Evolutionary conservation across 2,888 invertebrate species (phyloP).

Genomic region (Habroteleia sp.): DNA sequence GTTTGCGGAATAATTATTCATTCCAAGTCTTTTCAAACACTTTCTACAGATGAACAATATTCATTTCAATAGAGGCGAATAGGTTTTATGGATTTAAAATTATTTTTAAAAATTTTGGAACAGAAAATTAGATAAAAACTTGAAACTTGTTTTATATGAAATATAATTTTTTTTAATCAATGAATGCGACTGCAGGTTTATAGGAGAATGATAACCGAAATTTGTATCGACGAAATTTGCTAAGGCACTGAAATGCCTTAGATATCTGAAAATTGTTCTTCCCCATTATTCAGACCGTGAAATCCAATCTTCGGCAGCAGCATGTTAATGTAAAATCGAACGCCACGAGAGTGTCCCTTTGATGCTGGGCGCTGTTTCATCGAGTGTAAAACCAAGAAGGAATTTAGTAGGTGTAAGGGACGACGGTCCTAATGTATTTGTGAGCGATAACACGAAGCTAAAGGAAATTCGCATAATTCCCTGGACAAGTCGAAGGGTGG

Average conservation of each 20-base stretch:
- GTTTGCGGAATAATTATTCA: no score
- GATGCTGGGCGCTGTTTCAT: slow-evolving; percentile 55
- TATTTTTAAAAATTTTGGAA: no score
- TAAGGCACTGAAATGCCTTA: slow-evolving; percentile 9
- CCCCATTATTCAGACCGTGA: slow-evolving; percentile 57
- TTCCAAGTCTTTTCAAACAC: no score
- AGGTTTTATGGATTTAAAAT: no score
- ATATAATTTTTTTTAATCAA: no score
- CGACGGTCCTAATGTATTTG: slow-evolving; percentile 53
- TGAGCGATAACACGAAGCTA: slow-evolving; percentile 57
- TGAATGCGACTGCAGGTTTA: neutral
- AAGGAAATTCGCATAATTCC: slow-evolving; percentile 59
- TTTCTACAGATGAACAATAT: no score
- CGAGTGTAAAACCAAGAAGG: slow-evolving; percentile 62
- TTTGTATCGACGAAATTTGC: slow-evolving; percentile 5
- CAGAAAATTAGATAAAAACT: no score
- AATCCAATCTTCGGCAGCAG: slow-evolving; percentile 54
- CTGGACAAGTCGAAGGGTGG: slow-evolving; percentile 50
- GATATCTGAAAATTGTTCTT: slow-evolving; percentile 48
- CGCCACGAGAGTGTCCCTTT: slow-evolving; percentile 54
- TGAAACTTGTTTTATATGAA: no score
- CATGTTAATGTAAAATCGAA: slow-evolving; percentile 62
- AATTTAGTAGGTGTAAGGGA: slow-evolving; percentile 56
- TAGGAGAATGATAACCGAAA: slow-evolving; percentile 6
- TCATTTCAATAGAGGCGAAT: no score